Evolutionary conservation across 2,797 vertebrate species (phyloP), one percentile per base, ranked within the genome.

Genomic region (Phaenicophaeus curvirostris): DNA sequence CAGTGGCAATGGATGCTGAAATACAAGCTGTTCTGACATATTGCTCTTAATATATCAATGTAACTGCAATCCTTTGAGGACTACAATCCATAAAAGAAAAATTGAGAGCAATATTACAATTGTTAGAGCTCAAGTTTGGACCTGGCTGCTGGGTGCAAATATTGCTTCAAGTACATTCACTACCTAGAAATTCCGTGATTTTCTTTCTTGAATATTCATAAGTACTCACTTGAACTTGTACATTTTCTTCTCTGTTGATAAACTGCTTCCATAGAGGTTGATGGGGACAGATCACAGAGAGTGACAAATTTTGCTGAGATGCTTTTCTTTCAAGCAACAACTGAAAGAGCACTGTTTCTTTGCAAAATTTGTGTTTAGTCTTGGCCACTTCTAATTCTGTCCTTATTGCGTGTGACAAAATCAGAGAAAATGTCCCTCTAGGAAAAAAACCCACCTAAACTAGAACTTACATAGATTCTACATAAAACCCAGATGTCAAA

Each of bases 391-490:
- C 25, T 65, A 19, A 33, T 50, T 89, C 37, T 74, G 8, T 58
- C 18, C 18, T 71, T 39, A 50, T 15, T 16, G 12, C 15, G 54
- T 6, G 5, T 44, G 17, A 35, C 21, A 76, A 48, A 33, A 6
- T 3, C 8, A 13, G 30, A 71, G 18, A 20, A 82, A 30, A 35
- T 5, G 13, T 13, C 20, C 25, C 19, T 35, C 30, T 39, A 67
- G 42, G 11, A 53, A 58, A 37, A 39, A 67, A 65, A 48, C 42
- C 42, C 9, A 1, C 0, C 1, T 5, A 30, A 23, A 1, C 2
- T 7, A 55, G 23, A 84, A 63, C 8, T 73, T 68, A 19, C 25
- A 11, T 8, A 62, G 27, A 8, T 57, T 8, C 35, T 44, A n/a
- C 14, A 30, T 48, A 58, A 82, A 79, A 27, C 13, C 16, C 50